A percentile compares a stretch with the other conserved stretches of the same genome.
phyloP scores from a whole-genome alignment of 1,140 invertebrate species.

The Drosophila fuyamai region DNA sequence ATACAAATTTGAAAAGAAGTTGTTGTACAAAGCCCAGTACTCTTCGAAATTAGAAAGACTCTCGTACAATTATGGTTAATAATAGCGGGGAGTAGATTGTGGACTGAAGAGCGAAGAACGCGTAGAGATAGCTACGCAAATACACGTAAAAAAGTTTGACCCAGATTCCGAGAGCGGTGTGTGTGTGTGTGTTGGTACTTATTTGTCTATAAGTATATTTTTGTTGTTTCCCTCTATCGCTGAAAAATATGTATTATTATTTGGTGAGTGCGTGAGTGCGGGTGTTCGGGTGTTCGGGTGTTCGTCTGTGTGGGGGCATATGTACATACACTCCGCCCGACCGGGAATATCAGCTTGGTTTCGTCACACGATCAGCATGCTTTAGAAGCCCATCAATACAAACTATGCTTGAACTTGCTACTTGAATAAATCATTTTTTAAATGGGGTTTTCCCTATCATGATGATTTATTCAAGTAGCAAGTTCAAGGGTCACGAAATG shows the following conservation, averaged over 20 bases:
- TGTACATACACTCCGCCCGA: not conserved
- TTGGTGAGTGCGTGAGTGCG: conserved; percentile 3
- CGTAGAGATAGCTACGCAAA: conserved; percentile 53
- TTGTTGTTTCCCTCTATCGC: conserved; percentile 53
- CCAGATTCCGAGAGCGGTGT: conserved; percentile 62
- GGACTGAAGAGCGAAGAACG: conserved; percentile 10
- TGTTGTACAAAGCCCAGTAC: not conserved
- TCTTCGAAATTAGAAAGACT: not conserved
- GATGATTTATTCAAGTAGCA: too few species aligned
- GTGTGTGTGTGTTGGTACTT: conserved; percentile 36
- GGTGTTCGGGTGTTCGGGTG: not conserved
- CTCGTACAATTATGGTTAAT: conserved; percentile 37
- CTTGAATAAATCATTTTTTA: too few species aligned
- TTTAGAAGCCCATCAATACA: too few species aligned
- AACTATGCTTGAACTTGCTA: too few species aligned
- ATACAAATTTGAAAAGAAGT: not conserved
- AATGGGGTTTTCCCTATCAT: too few species aligned
- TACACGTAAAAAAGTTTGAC: conserved; percentile 78
- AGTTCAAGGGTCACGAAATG: too few species aligned
- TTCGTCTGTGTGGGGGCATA: not conserved
- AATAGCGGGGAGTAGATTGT: conserved; percentile 5
- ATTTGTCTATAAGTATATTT: conserved; percentile 59
- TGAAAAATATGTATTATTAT: conserved; percentile 51
- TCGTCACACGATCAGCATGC: not conserved
- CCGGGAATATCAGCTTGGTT: conserved; percentile 3